A percentile compares a stretch with the other conserved stretches of the same genome.
These are phyloP conservation scores for Carcharodon carcharias DNA, from an alignment of 2,797 vertebrate genomes.

Conservation along the genomic window DNA sequence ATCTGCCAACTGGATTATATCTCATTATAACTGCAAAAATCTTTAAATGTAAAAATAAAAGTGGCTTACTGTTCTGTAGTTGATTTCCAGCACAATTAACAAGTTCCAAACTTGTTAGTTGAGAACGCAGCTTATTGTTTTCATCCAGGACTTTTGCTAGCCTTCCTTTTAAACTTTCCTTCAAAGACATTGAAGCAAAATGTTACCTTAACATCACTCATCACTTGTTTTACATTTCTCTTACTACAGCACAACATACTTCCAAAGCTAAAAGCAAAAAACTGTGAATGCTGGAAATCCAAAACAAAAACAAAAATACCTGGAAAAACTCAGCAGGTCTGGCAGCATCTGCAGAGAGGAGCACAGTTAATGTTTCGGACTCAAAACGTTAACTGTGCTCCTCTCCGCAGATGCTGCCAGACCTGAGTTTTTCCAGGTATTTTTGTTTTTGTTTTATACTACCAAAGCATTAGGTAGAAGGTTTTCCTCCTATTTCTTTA, in stretches of 20 bases:
- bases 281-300: too few relatives aligned
- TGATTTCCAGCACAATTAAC: conserved; percentile 24
- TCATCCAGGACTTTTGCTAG: conserved; percentile 42
- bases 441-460: too few relatives aligned
- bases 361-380: too few relatives aligned
- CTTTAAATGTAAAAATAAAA: neutral
- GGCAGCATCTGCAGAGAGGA: too few relatives aligned
- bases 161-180: conserved; percentile 46
- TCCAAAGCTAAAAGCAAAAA: too few relatives aligned
- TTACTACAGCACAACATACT: neutral
- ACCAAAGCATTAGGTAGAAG: neutral
- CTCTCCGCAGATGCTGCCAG: too few relatives aligned
- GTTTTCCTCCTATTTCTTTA: neutral
- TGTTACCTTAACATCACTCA: neutral
- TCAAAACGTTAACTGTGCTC: too few relatives aligned
- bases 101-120: conserved; percentile 24
- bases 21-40: neutral
- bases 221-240: neutral
- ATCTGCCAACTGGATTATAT: neutral
- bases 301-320: too few relatives aligned
- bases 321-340: too few relatives aligned
- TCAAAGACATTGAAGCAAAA: neutral
- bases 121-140: conserved; percentile 43
- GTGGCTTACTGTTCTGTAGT: neutral
- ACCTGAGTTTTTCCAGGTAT: too few relatives aligned